phyloP scores from a whole-genome alignment of 2,888 invertebrate species.

The Callyntrura guangdongensis region DNA sequence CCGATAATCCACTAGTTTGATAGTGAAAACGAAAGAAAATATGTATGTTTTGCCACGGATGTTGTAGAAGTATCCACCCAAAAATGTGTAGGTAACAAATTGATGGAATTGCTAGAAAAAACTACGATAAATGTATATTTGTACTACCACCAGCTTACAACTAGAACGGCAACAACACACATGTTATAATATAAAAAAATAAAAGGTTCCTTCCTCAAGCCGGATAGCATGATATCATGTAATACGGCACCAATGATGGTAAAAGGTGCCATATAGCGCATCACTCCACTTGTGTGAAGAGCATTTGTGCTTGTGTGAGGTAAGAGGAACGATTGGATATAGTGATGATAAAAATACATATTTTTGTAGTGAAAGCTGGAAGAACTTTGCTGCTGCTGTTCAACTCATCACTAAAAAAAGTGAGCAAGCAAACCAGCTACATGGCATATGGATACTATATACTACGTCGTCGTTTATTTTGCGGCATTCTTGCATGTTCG shows the following conservation, averaged over 20 bases:
- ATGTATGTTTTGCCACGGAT: not conserved
- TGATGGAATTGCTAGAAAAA: not conserved
- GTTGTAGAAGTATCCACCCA: conserved; percentile 11
- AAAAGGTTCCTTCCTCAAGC: not conserved
- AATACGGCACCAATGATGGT: not conserved
- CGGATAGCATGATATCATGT: not conserved
- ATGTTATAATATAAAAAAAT: conserved; percentile 15
- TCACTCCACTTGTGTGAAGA: conserved; percentile 18
- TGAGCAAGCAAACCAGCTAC: not conserved
- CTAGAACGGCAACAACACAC: not conserved
- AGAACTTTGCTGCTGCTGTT: not conserved
- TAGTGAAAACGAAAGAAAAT: not conserved
- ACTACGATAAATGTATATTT: not conserved
- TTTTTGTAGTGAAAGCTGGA: conserved; percentile 1
- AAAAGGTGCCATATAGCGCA: not conserved
- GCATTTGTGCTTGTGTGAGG: not conserved
- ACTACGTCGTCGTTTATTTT: not conserved
- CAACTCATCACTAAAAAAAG: not conserved
- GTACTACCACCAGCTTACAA: not conserved
- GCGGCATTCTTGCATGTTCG: conserved; percentile 25
- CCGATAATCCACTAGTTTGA: not conserved
- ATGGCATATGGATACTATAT: not conserved
- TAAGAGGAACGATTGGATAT: not conserved
- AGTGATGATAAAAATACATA: not conserved
- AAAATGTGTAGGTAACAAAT: conserved; percentile 19